Evolutionary conservation across 2,113 vertebrate genomes (phyloP), one percentile per base, ranked within the genome.

Genomic region (Pluvialis apricaria): DNA sequence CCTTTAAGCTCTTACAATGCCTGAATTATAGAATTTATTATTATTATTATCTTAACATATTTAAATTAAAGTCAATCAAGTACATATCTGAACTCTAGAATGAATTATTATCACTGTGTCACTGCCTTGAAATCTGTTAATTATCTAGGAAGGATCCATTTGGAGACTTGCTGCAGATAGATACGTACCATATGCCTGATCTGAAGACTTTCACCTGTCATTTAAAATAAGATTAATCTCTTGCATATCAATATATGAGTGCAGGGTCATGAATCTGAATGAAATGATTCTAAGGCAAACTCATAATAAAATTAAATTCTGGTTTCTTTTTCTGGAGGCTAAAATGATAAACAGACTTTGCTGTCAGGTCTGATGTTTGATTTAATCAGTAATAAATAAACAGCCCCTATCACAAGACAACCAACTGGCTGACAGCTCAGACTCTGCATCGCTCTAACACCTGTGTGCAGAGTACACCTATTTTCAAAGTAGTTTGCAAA

Each of bases 21-120:
- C 91, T 70, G 84, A 94, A 82, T 92, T 85, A 94, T 21, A 84
- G n/a, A 92, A 86, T 83, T 92, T 87, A 70, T 96, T 91, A 82
- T 91, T 92, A 66, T 91, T 82, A 86, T 86, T 91, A 94, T 84
- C 69, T 51, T 62, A 80, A 40, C 4, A n/a, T 58, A 88, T 88
- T 94, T 90, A 90, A 93, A 84, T 90, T 93, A 73, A 92, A 97
- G 81, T 89, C 81, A 94, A 82, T 86, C 91, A 94, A 92, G 45
- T 77, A 88, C 26, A 16, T 73, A 94, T 81, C 79, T 90, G 89
- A 97, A 92, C 89, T 95, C 68, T 38, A 69, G 68, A 94, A 93
- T 70, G 45, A 92, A 93, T 96, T 95, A 94, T 85, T 91, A 71
- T 73, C 75, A 73, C 78, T 73, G 32, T 86, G 75, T 82, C 78